Evolutionary conservation across 2,888 invertebrate genomes (phyloP).

Genomic region (Odontothrips loti): DNA sequence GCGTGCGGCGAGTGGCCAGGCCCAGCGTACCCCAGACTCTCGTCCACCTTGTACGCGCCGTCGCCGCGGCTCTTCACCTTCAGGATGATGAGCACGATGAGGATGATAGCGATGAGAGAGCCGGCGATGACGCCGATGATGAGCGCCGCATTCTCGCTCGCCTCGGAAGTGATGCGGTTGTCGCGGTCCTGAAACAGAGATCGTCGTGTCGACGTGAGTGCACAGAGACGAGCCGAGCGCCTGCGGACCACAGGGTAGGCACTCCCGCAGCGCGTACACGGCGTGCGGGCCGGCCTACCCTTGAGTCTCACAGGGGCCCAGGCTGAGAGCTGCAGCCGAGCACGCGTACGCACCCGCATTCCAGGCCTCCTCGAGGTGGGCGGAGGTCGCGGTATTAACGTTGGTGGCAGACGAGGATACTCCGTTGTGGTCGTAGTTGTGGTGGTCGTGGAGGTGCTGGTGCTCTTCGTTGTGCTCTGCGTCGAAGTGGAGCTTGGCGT

Average conservation of each 20-base stretch:
- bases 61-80: conserved; percentile 81
- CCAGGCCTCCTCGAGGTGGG: conserved; percentile 31
- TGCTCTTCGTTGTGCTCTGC: conserved; percentile 44
- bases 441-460: conserved; percentile 36
- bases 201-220: conserved; percentile 19
- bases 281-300: neutral
- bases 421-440: conserved; percentile 43
- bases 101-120: conserved; percentile 82
- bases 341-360: neutral
- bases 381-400: neutral
- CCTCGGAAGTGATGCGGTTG: conserved; percentile 59
- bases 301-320: neutral
- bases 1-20: conserved; percentile 71
- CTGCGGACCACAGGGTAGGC: neutral
- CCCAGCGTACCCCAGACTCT: conserved; percentile 69
- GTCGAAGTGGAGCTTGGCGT: conserved; percentile 45
- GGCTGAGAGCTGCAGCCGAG: neutral
- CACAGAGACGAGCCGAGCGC: neutral
- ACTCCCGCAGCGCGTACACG: neutral
- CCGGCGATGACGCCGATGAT: conserved; percentile 88
- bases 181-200: conserved; percentile 32
- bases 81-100: conserved; percentile 83
- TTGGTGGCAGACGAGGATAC: conserved; percentile 36
- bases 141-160: conserved; percentile 68
- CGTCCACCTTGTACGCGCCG: conserved; percentile 90